Evolutionary conservation across 2,888 invertebrate species (phyloP), one percentile per base, ranked within the genome.

Genomic region (Margaritifera margaritifera): DNA sequence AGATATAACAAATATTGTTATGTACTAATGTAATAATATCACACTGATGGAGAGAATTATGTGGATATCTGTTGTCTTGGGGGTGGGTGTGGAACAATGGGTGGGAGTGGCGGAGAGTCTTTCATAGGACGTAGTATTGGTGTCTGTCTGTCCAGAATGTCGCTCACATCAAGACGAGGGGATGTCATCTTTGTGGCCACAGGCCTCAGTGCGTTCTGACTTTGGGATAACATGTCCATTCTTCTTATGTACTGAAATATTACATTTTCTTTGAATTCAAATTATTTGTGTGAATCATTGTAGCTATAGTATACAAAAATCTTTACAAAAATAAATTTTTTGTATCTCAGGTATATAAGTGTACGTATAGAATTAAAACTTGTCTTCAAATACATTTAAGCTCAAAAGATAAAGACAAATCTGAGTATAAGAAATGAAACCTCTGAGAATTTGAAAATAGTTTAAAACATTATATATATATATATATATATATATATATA

Each of bases 61-160:
- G 42, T 42, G 2, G 42, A 42, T 42, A 42, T 42, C 42, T 42
- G 42, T 42, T 42, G 42, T 42, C 42, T 42, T 60, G 80, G 81
- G 22, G 80, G 80, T 25, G 83, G 83, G 24, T 82, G 79, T 31
- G 83, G 81, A 63, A 82, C 69, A 22, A 86, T 86, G 27, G 86
- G 85, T 63, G 86, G 86, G 31, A 86, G 74, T 18, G 86, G 86
- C 18, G 80, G 72, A 22, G 79, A 75, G 64, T 82, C 85, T 62
- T 77, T 77, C 20, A 84, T 78, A 22, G 82, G 82, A 6, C 84
- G 79, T 18, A 86, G 78, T 53, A 85, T 83, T 20, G 86, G 86
- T 20, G 86, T 83, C 63, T 79, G 78, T 70, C 86, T 76, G 68
- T 86, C 85, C 53, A 86, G 71, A 50, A 86, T 73, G 58, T 85